Conservation (phyloP, 1,140 invertebrate species). For the Microplitis demolitor region DNA sequence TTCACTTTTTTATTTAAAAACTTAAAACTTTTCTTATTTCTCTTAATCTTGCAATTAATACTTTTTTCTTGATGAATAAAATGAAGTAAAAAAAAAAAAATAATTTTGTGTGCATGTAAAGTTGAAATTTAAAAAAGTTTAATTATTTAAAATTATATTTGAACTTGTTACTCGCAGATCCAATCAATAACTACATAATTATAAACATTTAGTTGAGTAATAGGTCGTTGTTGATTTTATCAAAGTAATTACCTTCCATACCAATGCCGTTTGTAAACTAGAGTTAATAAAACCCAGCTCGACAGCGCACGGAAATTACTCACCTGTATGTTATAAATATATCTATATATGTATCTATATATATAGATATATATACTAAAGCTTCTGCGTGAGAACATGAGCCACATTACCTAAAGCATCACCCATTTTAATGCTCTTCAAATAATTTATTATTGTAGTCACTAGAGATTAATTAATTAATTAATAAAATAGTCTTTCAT, state of each 20-base stretch:
- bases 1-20: too few relatives aligned
- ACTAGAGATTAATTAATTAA: not conserved
- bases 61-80: too few relatives aligned
- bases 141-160: too few relatives aligned
- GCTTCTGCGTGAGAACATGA: not conserved
- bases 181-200: constrained; percentile 3
- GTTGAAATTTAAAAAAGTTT: too few relatives aligned
- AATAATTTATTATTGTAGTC: not conserved
- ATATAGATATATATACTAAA: not conserved
- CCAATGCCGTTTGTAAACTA: constrained; percentile 1
- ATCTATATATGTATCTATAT: not conserved
- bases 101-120: too few relatives aligned
- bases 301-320: constrained; percentile 9
- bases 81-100: too few relatives aligned
- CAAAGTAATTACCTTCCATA: not conserved
- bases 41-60: too few relatives aligned
- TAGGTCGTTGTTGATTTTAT: constrained; percentile 8
- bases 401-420: not conserved
- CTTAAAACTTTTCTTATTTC: too few relatives aligned
- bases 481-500: not conserved
- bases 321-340: not conserved
- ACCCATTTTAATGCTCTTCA: not conserved
- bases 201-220: not conserved
- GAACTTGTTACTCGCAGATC: not conserved
- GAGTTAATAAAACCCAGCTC: not conserved